Conservation (phyloP, 2,113 vertebrate species). For the Cisticola juncidis region DNA sequence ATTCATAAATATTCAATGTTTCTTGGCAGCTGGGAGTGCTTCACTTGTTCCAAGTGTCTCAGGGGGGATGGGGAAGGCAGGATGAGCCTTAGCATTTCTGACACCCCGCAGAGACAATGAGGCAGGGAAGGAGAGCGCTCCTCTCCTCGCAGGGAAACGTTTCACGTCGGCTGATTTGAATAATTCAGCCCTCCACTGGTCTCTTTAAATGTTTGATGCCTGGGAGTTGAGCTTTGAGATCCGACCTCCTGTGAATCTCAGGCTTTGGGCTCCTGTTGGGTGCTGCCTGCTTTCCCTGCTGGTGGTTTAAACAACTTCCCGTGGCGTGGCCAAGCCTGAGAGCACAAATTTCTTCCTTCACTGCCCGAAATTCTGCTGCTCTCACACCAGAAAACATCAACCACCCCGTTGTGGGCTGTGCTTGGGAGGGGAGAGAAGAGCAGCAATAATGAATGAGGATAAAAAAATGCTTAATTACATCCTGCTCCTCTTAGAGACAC, state of each 20-base stretch:
- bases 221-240: background rate
- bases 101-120: slow-evolving; percentile 55
- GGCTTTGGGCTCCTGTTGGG: background rate
- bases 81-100: slow-evolving; percentile 51
- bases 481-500: background rate
- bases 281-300: background rate
- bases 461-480: background rate
- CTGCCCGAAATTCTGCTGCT: background rate
- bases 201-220: slow-evolving; percentile 63
- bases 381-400: background rate
- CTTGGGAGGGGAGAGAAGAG: background rate
- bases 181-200: slow-evolving; percentile 55
- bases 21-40: slow-evolving; percentile 64
- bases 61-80: slow-evolving; percentile 41
- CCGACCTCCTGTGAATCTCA: background rate
- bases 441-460: background rate
- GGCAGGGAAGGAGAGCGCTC: background rate
- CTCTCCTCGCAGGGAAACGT: background rate
- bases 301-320: background rate
- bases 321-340: accelerated
- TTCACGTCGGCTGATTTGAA: slow-evolving; percentile 23
- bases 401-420: background rate
- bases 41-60: slow-evolving; percentile 43
- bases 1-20: slow-evolving; percentile 64
- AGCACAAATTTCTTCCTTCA: background rate